Percentiles rank a stretch among this genome's conserved stretches.
These are phyloP conservation scores for Indicator maculatus DNA, from an alignment of 2,113 vertebrate species.

Conservation along the genomic window DNA sequence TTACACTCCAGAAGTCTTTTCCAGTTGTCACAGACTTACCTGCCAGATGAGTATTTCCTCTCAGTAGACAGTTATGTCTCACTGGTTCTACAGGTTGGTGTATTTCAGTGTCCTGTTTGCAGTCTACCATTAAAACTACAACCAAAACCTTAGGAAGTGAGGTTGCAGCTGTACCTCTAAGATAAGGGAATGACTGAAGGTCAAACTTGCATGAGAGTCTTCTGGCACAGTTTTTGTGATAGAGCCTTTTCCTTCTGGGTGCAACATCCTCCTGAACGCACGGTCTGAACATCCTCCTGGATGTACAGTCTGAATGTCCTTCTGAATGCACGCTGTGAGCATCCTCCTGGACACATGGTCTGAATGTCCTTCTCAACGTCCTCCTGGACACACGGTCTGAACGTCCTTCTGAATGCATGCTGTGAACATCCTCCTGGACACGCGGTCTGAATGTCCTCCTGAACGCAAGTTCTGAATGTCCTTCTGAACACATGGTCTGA, in stretches of 20 bases:
- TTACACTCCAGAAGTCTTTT: constrained; percentile 13
- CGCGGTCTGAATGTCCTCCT: no score
- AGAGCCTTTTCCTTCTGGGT: not conserved
- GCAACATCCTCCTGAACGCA: no score
- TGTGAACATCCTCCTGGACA: no score
- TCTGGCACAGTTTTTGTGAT: not conserved
- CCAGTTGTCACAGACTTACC: not conserved
- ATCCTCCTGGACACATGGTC: no score
- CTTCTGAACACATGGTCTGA: no score
- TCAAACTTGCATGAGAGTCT: not conserved
- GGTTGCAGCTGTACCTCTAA: not conserved
- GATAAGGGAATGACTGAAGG: not conserved
- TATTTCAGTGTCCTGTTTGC: not conserved
- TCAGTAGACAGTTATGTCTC: not conserved
- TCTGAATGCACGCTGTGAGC: no score
- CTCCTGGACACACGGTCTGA: no score
- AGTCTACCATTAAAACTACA: not conserved
- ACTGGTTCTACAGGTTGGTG: not conserved
- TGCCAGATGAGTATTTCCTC: not conserved
- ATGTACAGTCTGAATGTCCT: no score
- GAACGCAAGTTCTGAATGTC: no score
- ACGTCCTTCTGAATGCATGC: no score
- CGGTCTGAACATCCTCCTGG: no score
- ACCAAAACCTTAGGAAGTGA: not conserved
- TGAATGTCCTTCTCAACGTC: no score